A percentile compares a stretch with the other conserved stretches of the same genome.
These are phyloP conservation scores for Aspidoscelis tigris DNA, from an alignment of 2,113 vertebrate species.

Conservation along the genomic window DNA sequence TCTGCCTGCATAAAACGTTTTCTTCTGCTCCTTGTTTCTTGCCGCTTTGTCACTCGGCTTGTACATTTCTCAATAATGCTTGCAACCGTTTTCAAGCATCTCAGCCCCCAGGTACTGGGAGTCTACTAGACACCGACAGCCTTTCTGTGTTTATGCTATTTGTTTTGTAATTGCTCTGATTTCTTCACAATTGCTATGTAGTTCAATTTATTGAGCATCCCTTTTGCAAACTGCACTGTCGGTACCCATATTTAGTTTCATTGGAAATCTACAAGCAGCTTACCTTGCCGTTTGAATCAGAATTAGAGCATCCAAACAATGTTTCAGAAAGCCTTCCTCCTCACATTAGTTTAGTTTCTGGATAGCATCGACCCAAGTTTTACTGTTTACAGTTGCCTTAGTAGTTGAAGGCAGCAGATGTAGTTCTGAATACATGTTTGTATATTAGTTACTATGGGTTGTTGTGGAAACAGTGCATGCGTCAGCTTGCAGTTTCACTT, in stretches of 20 bases:
- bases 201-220: not conserved
- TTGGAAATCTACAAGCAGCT: not conserved
- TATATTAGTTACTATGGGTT: slow-evolving; percentile 27
- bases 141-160: not conserved
- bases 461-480: slow-evolving; percentile 29
- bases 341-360: not conserved
- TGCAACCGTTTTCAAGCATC: not conserved
- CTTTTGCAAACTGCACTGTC: not conserved
- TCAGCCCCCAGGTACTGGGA: too few species aligned
- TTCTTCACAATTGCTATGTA: not conserved
- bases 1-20: too few species aligned
- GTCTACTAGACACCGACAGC: not conserved
- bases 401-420: not conserved
- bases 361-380: not conserved
- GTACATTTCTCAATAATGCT: not conserved
- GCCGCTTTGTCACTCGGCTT: not conserved
- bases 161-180: not conserved
- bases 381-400: not conserved
- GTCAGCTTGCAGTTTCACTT: slow-evolving; percentile 18
- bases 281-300: slow-evolving; percentile 1
- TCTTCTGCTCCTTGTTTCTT: too few species aligned
- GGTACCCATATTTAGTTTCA: not conserved
- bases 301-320: not conserved
- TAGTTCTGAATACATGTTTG: not conserved
- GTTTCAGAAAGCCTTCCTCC: not conserved